Base-by-base conservation (phyloP, 1,140 invertebrate species). In the Bicyclus anynana region DNA sequence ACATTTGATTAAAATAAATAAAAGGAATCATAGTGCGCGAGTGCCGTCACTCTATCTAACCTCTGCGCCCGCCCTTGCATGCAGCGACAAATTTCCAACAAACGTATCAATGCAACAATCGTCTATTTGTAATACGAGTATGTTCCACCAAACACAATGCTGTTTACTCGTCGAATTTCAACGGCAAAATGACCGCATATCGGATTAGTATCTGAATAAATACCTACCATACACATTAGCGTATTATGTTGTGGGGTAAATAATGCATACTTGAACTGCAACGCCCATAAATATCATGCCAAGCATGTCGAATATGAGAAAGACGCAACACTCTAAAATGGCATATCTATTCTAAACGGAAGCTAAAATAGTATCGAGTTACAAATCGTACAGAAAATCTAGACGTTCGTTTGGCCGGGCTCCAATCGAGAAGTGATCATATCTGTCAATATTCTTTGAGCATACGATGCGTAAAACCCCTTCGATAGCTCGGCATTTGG, bases 1-100 rank as follows among this genome's bases (percentile, higher is more conserved):
- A 73, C 72, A 80, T 84, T 86, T 87, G 80, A 85, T 87, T 84
- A 86, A 86, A 84, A 82, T 86, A 84, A 84, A 86, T 85, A 87
- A 86, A 86, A 82, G 65, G 74, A 80, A 77, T 78, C 74, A 81
- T 73, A 76, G 61, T 66, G 67, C 57, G 63, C 62, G 67, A 72
- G 58, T 53, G 63, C 46, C 55, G 38, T 50, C 50, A 59, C 50
- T 66, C 49, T 55, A 53, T 47, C 61, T 49, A 63, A 58, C 62
- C 40, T 44, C 40, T 9, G 12, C 40, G 9, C 20, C 17, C 27
- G 53, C 37, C 38, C 46, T 53, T 51, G 55, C 67, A 54, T 65
- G 62, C 38, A 55, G 54, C 40, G 56, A 64, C 53, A 62, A 56
- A 54, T 63, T 68, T 53, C 50, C 40, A 62, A 68, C 65, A 70